These are phyloP conservation scores for Cephonodes hylas DNA, from an alignment of 2,888 invertebrate species.

Conservation along the genomic window DNA sequence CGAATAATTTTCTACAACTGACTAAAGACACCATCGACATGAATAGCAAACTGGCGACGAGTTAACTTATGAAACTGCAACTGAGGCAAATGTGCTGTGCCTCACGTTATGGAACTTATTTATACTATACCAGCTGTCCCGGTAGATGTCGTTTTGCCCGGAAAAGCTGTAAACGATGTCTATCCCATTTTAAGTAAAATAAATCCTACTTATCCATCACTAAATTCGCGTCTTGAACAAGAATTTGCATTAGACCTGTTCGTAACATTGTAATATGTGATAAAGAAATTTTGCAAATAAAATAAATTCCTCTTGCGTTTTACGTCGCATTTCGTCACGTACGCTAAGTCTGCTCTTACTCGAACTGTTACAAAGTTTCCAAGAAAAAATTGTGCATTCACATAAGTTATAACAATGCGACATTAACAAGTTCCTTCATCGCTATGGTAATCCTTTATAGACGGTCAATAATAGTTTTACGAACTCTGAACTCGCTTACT, in stretches of 20 bases:
- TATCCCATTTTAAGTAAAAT: no score
- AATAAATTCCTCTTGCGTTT: no score
- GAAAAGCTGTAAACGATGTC: no score
- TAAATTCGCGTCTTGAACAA: no score
- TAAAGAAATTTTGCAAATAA: no score
- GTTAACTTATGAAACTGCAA: background rate
- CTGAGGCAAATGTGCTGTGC: background rate
- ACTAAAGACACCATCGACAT: background rate
- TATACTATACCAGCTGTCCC: background rate
- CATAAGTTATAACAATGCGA: conserved; percentile 4
- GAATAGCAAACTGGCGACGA: background rate
- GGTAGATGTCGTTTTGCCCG: no score
- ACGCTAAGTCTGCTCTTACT: background rate
- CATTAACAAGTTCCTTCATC: background rate
- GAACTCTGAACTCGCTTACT: background rate
- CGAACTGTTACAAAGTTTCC: background rate
- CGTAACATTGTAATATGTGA: no score
- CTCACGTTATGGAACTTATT: background rate
- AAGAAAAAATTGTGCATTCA: background rate
- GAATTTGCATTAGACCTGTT: no score
- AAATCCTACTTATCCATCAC: no score
- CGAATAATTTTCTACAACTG: background rate
- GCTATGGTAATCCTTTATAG: background rate
- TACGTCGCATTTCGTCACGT: background rate
- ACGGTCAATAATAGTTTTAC: background rate